A percentile compares a stretch with the other conserved stretches of the same genome.
Evolutionary conservation across 2,797 vertebrate genomes (phyloP).

Genomic region (Cyclura pinguis): DNA sequence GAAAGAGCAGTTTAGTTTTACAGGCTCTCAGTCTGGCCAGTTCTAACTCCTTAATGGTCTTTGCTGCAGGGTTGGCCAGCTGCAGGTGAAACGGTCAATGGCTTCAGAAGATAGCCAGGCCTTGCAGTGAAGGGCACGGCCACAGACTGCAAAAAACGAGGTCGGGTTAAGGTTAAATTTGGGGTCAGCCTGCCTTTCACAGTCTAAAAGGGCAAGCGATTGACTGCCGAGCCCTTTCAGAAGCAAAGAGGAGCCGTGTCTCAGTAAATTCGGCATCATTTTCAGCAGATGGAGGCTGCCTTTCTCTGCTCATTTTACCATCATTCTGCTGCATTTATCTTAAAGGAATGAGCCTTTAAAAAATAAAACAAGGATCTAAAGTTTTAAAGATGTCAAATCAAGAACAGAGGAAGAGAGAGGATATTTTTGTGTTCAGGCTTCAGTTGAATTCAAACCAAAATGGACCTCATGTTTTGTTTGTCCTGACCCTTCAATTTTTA

Average conservation of each 20-base stretch:
- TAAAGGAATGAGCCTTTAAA: slow-evolving; percentile 37
- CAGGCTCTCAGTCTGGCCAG: slow-evolving; percentile 29
- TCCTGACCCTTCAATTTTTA: slow-evolving; percentile 23
- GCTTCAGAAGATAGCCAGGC: slow-evolving; percentile 57
- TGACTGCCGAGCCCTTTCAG: slow-evolving; percentile 70
- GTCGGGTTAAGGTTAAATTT: slow-evolving; percentile 71
- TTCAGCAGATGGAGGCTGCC: slow-evolving; percentile 59
- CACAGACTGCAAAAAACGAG: slow-evolving; percentile 66
- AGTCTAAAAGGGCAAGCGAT: slow-evolving; percentile 71
- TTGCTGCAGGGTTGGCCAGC: slow-evolving; percentile 53
- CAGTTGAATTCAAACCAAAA: slow-evolving; percentile 23
- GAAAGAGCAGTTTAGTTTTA: not conserved
- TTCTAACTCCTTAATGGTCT: slow-evolving; percentile 30
- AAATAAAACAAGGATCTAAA: slow-evolving; percentile 17
- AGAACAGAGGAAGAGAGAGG: not conserved
- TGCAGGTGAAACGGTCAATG: slow-evolving; percentile 64
- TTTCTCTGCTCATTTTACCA: slow-evolving; percentile 46
- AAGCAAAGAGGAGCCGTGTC: slow-evolving; percentile 56
- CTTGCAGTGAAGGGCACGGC: slow-evolving; percentile 55
- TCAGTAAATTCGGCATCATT: slow-evolving; percentile 69
- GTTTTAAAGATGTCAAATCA: slow-evolving; percentile 43
- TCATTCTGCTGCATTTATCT: slow-evolving; percentile 46
- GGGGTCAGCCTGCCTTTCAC: slow-evolving; percentile 69
- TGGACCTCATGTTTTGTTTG: not conserved
- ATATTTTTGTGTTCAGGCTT: slow-evolving; percentile 45